Evolutionary conservation across 2,113 vertebrate species (phyloP).

Genomic region (Mormyrus lacerda): DNA sequence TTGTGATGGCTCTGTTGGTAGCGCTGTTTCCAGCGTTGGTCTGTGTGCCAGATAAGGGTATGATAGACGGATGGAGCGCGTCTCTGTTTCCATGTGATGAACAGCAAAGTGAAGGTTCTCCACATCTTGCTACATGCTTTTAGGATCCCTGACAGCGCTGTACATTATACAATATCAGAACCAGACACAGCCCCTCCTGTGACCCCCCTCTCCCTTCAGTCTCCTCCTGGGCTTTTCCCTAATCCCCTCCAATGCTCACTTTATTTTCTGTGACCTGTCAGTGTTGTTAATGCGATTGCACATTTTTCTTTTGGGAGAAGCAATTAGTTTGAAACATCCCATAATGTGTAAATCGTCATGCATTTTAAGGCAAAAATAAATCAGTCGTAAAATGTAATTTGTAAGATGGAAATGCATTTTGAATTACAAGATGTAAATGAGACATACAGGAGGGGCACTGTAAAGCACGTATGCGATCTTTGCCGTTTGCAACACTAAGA

Average conservation of each 20-base stretch:
- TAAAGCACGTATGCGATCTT: background rate
- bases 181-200: background rate
- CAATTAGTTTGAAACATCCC: background rate
- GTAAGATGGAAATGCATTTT: background rate
- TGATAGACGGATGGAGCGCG: background rate
- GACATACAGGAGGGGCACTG: background rate
- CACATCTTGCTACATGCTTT: background rate
- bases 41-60: background rate
- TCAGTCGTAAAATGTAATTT: background rate
- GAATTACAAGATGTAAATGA: background rate
- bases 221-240: conserved; percentile 1
- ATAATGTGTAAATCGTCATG: background rate
- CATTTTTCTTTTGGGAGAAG: background rate
- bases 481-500: background rate
- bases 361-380: conserved; percentile 8
- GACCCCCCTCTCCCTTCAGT: background rate
- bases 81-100: background rate
- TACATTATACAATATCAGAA: background rate
- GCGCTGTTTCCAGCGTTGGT: background rate
- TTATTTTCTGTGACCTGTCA: conserved; percentile 14
- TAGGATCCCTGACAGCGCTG: background rate
- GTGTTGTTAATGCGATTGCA: background rate
- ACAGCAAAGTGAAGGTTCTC: background rate
- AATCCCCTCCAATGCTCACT: background rate
- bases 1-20: background rate